Conservation (phyloP, 2,888 invertebrate species). For the Dromius quadrimaculatus region DNA sequence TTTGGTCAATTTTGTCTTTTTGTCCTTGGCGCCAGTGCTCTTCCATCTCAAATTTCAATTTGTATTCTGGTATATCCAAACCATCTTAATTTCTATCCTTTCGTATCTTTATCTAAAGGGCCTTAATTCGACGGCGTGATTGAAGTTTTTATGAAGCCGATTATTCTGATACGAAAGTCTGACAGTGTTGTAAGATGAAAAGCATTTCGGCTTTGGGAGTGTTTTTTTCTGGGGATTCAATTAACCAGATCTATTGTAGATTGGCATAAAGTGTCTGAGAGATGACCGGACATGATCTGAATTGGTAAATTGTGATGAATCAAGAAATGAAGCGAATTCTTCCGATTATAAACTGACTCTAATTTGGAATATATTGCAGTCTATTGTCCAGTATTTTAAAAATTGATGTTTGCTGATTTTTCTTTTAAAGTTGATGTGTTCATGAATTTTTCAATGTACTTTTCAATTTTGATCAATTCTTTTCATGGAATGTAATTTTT, state of each 20-base stretch:
- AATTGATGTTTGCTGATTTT: no score
- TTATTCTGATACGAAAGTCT: slow-evolving; percentile 29
- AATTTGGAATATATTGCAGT: no score
- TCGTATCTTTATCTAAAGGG: neutral
- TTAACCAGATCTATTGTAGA: slow-evolving; percentile 17
- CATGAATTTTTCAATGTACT: no score
- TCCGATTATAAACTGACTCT: no score
- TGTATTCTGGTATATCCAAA: neutral
- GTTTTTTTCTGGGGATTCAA: slow-evolving; percentile 36
- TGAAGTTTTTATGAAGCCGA: slow-evolving; percentile 44
- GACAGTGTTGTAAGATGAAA: slow-evolving; percentile 1
- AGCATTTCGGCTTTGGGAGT: slow-evolving; percentile 13
- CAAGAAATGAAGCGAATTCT: no score
- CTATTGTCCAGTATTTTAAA: no score
- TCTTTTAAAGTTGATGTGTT: no score
- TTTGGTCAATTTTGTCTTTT: neutral
- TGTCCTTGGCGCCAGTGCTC: slow-evolving; percentile 5
- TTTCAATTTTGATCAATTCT: no score
- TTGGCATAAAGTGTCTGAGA: slow-evolving; percentile 1
- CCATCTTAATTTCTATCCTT: neutral
- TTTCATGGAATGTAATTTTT: no score
- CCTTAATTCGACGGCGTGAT: slow-evolving; percentile 21
- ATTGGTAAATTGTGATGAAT: neutral
- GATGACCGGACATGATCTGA: neutral
- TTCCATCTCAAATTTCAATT: slow-evolving; percentile 38